Conservation (phyloP, 1,140 invertebrate species). For the Xylocopa sonorina region DNA sequence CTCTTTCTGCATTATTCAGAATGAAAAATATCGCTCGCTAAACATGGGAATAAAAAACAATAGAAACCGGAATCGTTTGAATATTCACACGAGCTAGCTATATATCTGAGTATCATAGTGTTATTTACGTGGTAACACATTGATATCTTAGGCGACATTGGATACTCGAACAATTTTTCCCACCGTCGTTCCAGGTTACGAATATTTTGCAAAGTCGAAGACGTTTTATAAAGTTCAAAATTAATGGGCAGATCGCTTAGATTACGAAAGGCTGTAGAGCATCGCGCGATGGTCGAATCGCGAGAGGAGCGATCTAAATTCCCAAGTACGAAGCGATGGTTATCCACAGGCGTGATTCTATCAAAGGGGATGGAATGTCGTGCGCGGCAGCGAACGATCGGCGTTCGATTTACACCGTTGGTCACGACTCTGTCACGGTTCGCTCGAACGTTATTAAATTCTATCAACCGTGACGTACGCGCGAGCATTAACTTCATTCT, state of each 20-base stretch:
- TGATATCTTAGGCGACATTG: no score
- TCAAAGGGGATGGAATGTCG: no score
- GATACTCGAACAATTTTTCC: no score
- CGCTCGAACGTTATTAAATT: slow-evolving; percentile 36
- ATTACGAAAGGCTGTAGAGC: no score
- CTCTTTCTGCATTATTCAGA: background rate
- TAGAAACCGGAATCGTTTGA: background rate
- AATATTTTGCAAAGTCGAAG: no score
- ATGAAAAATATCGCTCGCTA: background rate
- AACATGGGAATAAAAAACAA: background rate
- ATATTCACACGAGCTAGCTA: background rate
- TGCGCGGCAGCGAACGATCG: background rate
- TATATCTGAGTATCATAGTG: no score
- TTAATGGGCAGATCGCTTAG: no score
- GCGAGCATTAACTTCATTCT: background rate
- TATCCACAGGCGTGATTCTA: background rate
- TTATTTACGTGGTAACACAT: no score
- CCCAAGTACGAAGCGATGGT: background rate
- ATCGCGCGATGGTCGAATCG: no score
- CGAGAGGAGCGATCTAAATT: background rate
- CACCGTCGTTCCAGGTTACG: no score
- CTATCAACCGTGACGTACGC: slow-evolving; percentile 22
- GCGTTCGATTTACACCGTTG: slow-evolving; percentile 14
- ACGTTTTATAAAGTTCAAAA: no score
- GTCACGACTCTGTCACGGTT: slow-evolving; percentile 17